A percentile compares a stretch with the other conserved stretches of the same genome.
Conservation (phyloP, 2,797 vertebrate genomes). For the Channa striata region DNA sequence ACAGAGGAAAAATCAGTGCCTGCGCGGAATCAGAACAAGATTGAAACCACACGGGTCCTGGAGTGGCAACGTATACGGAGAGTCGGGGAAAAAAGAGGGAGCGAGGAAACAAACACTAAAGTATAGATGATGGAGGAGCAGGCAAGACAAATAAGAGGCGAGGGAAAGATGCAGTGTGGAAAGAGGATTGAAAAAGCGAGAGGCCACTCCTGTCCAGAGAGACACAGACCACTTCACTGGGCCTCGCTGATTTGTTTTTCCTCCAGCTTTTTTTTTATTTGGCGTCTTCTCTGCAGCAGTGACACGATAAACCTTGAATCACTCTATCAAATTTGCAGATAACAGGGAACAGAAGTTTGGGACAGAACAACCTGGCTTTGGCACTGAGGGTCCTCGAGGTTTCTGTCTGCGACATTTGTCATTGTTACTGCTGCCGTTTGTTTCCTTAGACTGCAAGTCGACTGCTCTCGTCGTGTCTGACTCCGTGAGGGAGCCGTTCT, state of each 20-base stretch:
- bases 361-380: slow-evolving; percentile 13
- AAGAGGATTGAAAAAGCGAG: slow-evolving; percentile 1
- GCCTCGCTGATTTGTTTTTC: slow-evolving; percentile 6
- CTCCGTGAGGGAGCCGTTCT: background rate
- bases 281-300: background rate
- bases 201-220: background rate
- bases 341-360: slow-evolving; percentile 7
- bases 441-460: background rate
- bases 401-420: slow-evolving; percentile 1
- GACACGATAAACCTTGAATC: background rate
- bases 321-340: background rate
- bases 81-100: background rate
- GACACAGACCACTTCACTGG: slow-evolving; percentile 7
- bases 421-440: background rate
- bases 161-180: background rate
- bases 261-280: background rate
- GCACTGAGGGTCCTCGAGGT: slow-evolving; percentile 6
- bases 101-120: slow-evolving; percentile 12
- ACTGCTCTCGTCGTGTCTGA: background rate
- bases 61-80: background rate
- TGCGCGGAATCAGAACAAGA: slow-evolving; percentile 20
- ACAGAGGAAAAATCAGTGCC: slow-evolving; percentile 8
- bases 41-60: slow-evolving; percentile 15
- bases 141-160: too few relatives aligned
- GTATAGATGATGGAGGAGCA: slow-evolving; percentile 40